A percentile compares a stretch with the other conserved stretches of the same genome.
Conservation (phyloP, 2,113 vertebrate genomes). For the Syngnathus typhle region DNA sequence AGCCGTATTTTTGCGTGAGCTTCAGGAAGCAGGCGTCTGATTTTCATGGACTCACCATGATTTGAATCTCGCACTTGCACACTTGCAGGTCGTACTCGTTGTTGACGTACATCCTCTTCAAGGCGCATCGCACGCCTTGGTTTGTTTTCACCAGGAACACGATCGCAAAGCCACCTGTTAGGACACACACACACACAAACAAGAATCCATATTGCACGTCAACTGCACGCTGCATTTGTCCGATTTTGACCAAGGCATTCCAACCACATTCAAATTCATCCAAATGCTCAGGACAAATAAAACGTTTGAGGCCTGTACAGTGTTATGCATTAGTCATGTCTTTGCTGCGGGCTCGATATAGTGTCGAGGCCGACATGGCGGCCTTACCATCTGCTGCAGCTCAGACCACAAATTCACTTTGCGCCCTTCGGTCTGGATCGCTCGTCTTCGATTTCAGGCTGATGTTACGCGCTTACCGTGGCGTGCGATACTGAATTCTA, state of each 20-base stretch:
- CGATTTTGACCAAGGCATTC: constrained; percentile 9
- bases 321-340: constrained; percentile 64
- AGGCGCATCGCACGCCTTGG: constrained; percentile 89
- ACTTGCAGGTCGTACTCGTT: constrained; percentile 94
- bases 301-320: constrained; percentile 50
- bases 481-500: not conserved
- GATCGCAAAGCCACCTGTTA: constrained; percentile 89
- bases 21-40: not conserved
- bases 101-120: constrained; percentile 99
- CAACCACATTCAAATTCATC: constrained; percentile 13
- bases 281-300: constrained; percentile 39
- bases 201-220: not conserved
- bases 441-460: constrained; percentile 38
- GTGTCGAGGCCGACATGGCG: constrained; percentile 51
- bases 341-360: constrained; percentile 54
- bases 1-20: not conserved
- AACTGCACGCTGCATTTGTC: not conserved
- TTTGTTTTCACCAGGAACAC: constrained; percentile 92
- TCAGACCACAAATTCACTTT: constrained; percentile 51
- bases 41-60: constrained; percentile 83
- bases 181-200: not conserved
- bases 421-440: constrained; percentile 24
- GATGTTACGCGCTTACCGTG: constrained; percentile 3
- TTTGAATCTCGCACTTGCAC: constrained; percentile 96
- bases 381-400: constrained; percentile 61